Evolutionary conservation across 30 jellyfish, hydroid and myxozoan species (phyloP).

Genomic region (Euphysa ruthae): DNA sequence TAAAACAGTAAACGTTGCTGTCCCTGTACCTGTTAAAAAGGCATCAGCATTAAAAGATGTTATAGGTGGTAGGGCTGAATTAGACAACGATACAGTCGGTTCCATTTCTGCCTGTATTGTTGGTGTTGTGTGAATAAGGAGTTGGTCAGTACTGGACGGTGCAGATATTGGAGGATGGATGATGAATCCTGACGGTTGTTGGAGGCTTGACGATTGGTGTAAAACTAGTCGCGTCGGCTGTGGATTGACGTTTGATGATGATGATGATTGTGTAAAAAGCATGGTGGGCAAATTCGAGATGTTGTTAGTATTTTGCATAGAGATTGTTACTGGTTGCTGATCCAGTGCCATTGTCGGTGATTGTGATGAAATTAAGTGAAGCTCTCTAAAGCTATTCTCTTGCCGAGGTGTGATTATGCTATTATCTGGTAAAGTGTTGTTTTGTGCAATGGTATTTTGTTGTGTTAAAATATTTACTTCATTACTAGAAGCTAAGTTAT

Average conservation of each 20-base stretch:
- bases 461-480: conserved; percentile 16
- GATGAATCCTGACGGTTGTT: neutral
- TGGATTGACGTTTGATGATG: neutral
- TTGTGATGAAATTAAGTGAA: conserved; percentile 17
- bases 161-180: conserved; percentile 4
- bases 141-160: conserved; percentile 16
- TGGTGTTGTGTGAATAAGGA: neutral
- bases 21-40: conserved; percentile 15
- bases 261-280: conserved; percentile 27
- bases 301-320: conserved; percentile 15
- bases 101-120: conserved; percentile 5
- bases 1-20: conserved; percentile 21
- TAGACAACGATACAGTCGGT: conserved; percentile 1
- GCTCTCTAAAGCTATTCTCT: neutral
- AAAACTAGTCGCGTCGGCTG: conserved; percentile 13
- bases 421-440: neutral
- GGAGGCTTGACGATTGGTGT: neutral
- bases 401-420: neutral
- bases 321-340: conserved; percentile 25
- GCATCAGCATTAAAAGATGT: conserved; percentile 41
- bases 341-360: conserved; percentile 23
- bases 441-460: neutral
- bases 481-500: too few relatives aligned
- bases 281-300: conserved; percentile 24
- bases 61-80: conserved; percentile 22